phyloP scores from a whole-genome alignment of 2,113 vertebrate species.

The Orientallactaga bullata region DNA sequence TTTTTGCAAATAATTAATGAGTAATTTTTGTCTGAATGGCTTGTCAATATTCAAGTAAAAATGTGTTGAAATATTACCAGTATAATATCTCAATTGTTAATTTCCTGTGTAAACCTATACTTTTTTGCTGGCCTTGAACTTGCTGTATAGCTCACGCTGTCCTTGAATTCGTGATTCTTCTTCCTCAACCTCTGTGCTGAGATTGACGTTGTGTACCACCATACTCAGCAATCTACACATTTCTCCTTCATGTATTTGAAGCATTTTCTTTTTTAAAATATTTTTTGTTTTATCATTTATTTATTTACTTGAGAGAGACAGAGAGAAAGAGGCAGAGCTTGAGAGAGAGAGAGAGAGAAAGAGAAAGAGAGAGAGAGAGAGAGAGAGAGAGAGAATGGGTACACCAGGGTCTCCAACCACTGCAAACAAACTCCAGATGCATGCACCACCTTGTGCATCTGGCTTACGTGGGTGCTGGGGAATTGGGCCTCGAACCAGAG shows the following conservation, averaged over 20 bases:
- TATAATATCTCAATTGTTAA: neutral
- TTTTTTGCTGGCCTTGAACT: neutral
- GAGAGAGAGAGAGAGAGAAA: too few relatives aligned
- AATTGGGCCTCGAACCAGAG: too few relatives aligned
- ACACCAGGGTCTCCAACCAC: too few relatives aligned
- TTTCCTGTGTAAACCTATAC: neutral
- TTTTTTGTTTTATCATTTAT: too few relatives aligned
- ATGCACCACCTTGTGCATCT: too few relatives aligned
- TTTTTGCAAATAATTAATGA: conserved; percentile 19
- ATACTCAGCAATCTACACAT: neutral
- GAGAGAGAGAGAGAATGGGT: too few relatives aligned
- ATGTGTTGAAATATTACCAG: conserved; percentile 10
- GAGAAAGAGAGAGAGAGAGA: too few relatives aligned
- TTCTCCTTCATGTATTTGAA: neutral
- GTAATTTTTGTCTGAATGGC: conserved; percentile 10
- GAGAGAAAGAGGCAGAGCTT: too few relatives aligned
- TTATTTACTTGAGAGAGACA: too few relatives aligned
- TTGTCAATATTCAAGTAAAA: conserved; percentile 24
- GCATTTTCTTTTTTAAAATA: neutral
- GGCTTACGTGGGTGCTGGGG: too few relatives aligned
- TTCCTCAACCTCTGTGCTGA: neutral
- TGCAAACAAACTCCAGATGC: too few relatives aligned
- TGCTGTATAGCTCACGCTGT: neutral
- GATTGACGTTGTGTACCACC: neutral
- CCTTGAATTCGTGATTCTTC: neutral